phyloP scores from a whole-genome alignment of 2,888 invertebrate species.

The Nephrotoma flavescens region DNA sequence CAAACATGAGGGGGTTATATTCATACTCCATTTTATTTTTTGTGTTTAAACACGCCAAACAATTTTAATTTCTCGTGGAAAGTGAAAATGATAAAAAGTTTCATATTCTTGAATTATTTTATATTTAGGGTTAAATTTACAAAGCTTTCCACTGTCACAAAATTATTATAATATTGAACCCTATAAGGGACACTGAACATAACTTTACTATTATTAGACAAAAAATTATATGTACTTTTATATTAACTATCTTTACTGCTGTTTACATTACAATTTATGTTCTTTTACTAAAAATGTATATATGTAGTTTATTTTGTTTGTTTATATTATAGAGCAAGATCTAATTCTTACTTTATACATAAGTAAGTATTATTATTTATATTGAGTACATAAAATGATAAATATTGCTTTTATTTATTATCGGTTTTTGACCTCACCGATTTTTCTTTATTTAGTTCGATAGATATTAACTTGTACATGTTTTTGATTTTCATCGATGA shows the following conservation, averaged over 20 bases:
- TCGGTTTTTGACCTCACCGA: neutral
- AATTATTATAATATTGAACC: neutral
- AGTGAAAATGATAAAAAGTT: neutral
- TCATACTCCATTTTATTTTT: neutral
- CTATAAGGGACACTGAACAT: neutral
- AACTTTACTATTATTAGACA: neutral
- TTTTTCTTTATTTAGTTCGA: neutral
- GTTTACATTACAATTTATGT: neutral
- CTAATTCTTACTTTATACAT: neutral
- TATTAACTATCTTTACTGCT: neutral
- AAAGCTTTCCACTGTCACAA: neutral
- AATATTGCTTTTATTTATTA: neutral
- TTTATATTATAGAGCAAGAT: neutral
- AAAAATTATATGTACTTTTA: neutral
- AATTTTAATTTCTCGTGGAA: neutral
- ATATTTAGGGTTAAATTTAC: neutral
- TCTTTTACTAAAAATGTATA: neutral
- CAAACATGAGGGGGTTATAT: neutral
- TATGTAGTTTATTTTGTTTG: neutral
- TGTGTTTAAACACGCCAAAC: neutral
- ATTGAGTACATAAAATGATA: neutral
- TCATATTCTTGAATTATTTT: neutral
- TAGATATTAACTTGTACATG: neutral
- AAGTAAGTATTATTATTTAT: neutral
- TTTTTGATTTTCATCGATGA: neutral